Conservation (phyloP, 2,113 vertebrate genomes). For the Callospermophilus lateralis region DNA sequence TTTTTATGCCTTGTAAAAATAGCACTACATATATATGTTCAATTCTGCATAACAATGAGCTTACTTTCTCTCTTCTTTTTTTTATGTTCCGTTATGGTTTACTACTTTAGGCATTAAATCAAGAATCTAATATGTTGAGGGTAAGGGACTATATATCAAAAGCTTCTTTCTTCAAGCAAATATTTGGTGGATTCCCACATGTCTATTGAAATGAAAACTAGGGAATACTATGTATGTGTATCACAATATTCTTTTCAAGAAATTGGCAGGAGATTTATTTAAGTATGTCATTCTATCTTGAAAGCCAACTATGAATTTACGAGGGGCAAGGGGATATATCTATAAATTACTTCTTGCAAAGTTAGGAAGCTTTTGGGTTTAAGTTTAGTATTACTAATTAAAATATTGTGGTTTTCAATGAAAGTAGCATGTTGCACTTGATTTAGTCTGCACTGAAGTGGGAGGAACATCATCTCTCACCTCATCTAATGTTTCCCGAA, state of each 20-base stretch:
- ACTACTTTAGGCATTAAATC: slow-evolving; percentile 75
- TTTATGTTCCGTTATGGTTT: slow-evolving; percentile 70
- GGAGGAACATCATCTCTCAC: neutral
- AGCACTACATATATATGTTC: slow-evolving; percentile 59
- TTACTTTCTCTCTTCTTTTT: slow-evolving; percentile 75
- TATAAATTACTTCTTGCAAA: slow-evolving; percentile 55
- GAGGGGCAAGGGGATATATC: neutral
- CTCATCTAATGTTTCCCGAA: neutral
- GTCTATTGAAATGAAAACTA: slow-evolving; percentile 75
- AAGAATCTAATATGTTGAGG: slow-evolving; percentile 75
- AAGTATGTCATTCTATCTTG: slow-evolving; percentile 57
- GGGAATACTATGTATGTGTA: slow-evolving; percentile 10
- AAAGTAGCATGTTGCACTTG: neutral
- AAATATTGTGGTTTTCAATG: slow-evolving; percentile 27
- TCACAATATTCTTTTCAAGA: slow-evolving; percentile 71
- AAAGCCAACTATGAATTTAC: slow-evolving; percentile 63
- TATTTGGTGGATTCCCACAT: slow-evolving; percentile 78
- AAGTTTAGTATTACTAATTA: slow-evolving; percentile 39
- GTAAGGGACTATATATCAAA: slow-evolving; percentile 69
- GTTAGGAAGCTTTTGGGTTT: slow-evolving; percentile 39
- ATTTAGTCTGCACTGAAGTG: neutral
- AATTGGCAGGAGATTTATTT: slow-evolving; percentile 70
- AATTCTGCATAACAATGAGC: slow-evolving; percentile 72
- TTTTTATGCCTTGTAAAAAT: slow-evolving; percentile 75
- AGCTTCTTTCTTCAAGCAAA: slow-evolving; percentile 78